phyloP scores from a whole-genome alignment of 2,797 vertebrate species.

The Gymnoscopelus microlampas region DNA sequence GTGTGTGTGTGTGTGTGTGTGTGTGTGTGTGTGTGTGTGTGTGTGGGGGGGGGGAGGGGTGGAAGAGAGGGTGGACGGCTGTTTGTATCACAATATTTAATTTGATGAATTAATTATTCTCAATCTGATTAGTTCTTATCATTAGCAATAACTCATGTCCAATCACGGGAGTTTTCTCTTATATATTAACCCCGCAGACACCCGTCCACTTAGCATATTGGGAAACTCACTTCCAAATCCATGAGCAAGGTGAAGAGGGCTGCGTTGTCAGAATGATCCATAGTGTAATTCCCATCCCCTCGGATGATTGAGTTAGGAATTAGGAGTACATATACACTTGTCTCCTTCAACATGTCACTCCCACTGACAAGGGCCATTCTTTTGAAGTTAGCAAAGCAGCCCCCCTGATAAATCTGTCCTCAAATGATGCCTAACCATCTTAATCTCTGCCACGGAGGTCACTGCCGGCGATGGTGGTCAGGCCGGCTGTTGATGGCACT shows the following conservation, averaged over 20 bases:
- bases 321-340: slow-evolving; percentile 70
- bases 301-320: slow-evolving; percentile 76
- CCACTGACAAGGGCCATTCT: slow-evolving; percentile 77
- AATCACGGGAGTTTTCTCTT: slow-evolving; percentile 80
- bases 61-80: slow-evolving; percentile 69
- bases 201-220: slow-evolving; percentile 82
- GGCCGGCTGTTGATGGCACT: slow-evolving; percentile 52
- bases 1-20: slow-evolving; percentile 15
- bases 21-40: background rate
- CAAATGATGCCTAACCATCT: slow-evolving; percentile 69
- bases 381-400: slow-evolving; percentile 69
- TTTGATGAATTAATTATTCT: slow-evolving; percentile 94
- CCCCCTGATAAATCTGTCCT: slow-evolving; percentile 72
- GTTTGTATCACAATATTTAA: slow-evolving; percentile 84
- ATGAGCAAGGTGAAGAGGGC: slow-evolving; percentile 66
- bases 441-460: slow-evolving; percentile 56
- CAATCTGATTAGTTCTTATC: slow-evolving; percentile 90
- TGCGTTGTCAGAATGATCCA: slow-evolving; percentile 79
- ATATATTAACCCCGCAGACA: slow-evolving; percentile 85
- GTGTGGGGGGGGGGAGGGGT: slow-evolving; percentile 27
- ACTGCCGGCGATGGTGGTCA: slow-evolving; percentile 33
- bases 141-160: slow-evolving; percentile 87
- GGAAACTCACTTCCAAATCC: slow-evolving; percentile 73
- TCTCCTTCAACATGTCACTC: slow-evolving; percentile 68
- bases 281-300: slow-evolving; percentile 71